Evolutionary conservation across 1,140 invertebrate genomes (phyloP).

Genomic region (Drosophila pseudoananassae): DNA sequence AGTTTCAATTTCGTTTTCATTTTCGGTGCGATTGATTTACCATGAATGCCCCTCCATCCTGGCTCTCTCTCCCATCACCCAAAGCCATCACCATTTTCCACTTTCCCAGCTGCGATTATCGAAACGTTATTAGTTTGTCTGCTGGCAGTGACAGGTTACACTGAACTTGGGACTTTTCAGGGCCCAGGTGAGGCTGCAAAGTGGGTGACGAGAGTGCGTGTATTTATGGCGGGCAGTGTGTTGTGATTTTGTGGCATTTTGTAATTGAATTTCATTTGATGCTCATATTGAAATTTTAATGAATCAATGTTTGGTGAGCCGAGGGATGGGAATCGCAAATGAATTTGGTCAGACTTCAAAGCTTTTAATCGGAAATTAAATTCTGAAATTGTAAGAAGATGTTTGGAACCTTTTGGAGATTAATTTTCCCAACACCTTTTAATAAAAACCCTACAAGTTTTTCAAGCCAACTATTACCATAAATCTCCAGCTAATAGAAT

Average conservation of each 20-base stretch:
- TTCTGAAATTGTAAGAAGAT: constrained; percentile 2
- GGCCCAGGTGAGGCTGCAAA: background rate
- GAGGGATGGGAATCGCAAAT: background rate
- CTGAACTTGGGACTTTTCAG: constrained; percentile 39
- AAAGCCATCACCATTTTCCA: background rate
- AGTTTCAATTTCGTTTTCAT: constrained; percentile 54
- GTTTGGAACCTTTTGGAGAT: background rate
- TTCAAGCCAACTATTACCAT: background rate
- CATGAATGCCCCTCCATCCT: constrained; percentile 32
- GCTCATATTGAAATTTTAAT: constrained; percentile 33
- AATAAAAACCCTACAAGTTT: background rate
- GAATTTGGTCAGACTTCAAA: constrained; percentile 23
- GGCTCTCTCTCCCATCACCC: background rate
- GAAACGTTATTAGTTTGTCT: constrained; percentile 64
- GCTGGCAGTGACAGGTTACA: constrained; percentile 65
- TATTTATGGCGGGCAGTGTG: constrained; percentile 3
- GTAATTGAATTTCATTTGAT: constrained; percentile 52
- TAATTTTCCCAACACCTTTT: background rate
- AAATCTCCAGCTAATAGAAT: background rate
- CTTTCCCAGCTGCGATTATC: constrained; percentile 46
- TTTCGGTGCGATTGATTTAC: constrained; percentile 65
- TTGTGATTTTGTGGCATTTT: constrained; percentile 45
- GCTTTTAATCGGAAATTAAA: constrained; percentile 24
- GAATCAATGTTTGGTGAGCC: constrained; percentile 1
- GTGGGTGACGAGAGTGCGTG: constrained; percentile 20